These are phyloP conservation scores for Phaenicophaeus curvirostris DNA, from an alignment of 2,797 vertebrate genomes.

Conservation along the genomic window DNA sequence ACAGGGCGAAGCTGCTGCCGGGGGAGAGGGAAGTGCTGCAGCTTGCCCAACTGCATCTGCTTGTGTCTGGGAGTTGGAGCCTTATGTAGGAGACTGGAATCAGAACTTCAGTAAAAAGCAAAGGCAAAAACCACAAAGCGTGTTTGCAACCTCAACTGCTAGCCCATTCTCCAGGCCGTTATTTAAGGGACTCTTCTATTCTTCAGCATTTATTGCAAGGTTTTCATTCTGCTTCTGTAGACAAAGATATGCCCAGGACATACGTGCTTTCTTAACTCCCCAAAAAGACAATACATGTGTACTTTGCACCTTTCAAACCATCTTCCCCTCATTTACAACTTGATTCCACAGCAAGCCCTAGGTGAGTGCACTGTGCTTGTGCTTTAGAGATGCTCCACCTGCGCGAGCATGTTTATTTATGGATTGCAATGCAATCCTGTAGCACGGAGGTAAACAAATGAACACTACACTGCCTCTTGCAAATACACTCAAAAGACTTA, in stretches of 20 bases:
- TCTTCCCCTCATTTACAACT: neutral
- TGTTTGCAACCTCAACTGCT: neutral
- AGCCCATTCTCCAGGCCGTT: neutral
- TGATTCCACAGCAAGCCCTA: neutral
- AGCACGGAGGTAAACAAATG: neutral
- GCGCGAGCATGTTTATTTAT: neutral
- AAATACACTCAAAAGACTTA: neutral
- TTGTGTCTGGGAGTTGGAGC: accelerated
- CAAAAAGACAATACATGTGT: neutral
- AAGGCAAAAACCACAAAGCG: neutral
- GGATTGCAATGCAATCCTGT: neutral
- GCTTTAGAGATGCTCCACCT: neutral
- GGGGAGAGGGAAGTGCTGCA: neutral
- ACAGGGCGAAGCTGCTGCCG: neutral
- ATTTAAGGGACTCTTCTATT: neutral
- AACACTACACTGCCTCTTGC: neutral
- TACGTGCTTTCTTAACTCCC: neutral
- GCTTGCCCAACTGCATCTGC: neutral
- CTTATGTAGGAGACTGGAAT: neutral
- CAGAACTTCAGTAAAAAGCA: neutral
- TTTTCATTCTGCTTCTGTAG: neutral
- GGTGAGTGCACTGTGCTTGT: neutral
- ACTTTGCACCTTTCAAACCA: neutral
- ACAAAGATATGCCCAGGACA: neutral
- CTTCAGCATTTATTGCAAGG: neutral